These are phyloP conservation scores for Hemaris fuciformis DNA, from an alignment of 2,888 invertebrate genomes.

Conservation along the genomic window DNA sequence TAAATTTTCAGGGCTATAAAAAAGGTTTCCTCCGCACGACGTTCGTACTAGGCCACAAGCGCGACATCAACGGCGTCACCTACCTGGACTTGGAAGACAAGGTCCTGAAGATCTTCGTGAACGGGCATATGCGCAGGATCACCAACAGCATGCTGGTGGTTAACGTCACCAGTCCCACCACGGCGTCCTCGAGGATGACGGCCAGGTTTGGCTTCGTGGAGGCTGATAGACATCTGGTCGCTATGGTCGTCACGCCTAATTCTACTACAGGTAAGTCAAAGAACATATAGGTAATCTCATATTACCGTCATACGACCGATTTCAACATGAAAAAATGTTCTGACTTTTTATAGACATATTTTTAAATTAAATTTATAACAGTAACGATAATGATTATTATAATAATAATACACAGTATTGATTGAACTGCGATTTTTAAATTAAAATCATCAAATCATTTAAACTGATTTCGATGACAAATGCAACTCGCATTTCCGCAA, in stretches of 20 bases:
- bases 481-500: too few relatives aligned
- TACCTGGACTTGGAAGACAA: slow-evolving; percentile 87
- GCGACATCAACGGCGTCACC: slow-evolving; percentile 85
- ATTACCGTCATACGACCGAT: too few relatives aligned
- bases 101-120: slow-evolving; percentile 84
- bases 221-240: slow-evolving; percentile 85
- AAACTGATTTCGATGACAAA: too few relatives aligned
- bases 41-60: slow-evolving; percentile 83
- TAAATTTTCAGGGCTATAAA: slow-evolving; percentile 80
- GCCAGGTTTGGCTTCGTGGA: slow-evolving; percentile 88
- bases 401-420: too few relatives aligned
- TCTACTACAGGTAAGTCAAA: slow-evolving; percentile 84
- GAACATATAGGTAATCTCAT: too few relatives aligned
- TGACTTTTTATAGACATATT: too few relatives aligned
- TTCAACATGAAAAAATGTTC: too few relatives aligned
- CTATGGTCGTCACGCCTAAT: slow-evolving; percentile 85
- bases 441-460: too few relatives aligned
- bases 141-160: slow-evolving; percentile 88
- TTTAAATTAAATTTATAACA: too few relatives aligned
- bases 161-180: slow-evolving; percentile 88
- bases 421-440: too few relatives aligned
- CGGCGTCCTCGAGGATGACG: slow-evolving; percentile 83
- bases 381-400: too few relatives aligned
- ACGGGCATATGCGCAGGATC: slow-evolving; percentile 86
- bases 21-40: slow-evolving; percentile 86